Conservation (phyloP, 2,888 invertebrate genomes). For the Netelia fuscicornis region DNA sequence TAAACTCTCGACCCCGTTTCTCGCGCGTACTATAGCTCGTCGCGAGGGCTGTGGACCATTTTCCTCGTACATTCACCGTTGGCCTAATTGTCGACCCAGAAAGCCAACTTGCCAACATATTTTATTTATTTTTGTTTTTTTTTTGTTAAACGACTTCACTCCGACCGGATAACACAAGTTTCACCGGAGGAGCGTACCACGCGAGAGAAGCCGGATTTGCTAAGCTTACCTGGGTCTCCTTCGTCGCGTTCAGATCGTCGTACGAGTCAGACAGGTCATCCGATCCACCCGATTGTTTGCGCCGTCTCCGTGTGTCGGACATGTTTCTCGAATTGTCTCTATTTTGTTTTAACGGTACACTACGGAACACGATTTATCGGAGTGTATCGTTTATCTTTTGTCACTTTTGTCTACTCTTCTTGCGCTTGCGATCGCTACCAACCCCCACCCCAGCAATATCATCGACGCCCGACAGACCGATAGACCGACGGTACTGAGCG, state of each 20-base stretch:
- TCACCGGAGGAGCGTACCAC: background rate
- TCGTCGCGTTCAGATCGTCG: constrained; percentile 81
- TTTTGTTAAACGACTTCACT: constrained; percentile 25
- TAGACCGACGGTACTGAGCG: background rate
- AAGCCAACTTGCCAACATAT: constrained; percentile 49
- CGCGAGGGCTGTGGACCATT: constrained; percentile 42
- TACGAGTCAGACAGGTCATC: constrained; percentile 82
- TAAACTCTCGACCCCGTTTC: constrained; percentile 55
- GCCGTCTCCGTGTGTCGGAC: constrained; percentile 82
- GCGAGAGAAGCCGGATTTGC: constrained; percentile 25
- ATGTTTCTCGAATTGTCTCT: constrained; percentile 71
- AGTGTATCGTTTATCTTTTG: background rate
- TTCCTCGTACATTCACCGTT: constrained; percentile 60
- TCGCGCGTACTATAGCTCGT: background rate
- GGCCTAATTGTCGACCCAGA: constrained; percentile 64
- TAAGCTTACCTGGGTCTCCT: constrained; percentile 81
- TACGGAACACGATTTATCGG: background rate
- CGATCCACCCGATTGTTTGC: constrained; percentile 81
- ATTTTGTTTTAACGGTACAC: background rate
- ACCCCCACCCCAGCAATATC: background rate
- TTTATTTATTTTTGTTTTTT: background rate
- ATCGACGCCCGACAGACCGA: background rate
- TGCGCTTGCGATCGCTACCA: background rate
- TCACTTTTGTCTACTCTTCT: background rate
- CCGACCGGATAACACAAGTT: constrained; percentile 26